phyloP scores from a whole-genome alignment of 2,888 invertebrate species.

The Drosophila infuscata region DNA sequence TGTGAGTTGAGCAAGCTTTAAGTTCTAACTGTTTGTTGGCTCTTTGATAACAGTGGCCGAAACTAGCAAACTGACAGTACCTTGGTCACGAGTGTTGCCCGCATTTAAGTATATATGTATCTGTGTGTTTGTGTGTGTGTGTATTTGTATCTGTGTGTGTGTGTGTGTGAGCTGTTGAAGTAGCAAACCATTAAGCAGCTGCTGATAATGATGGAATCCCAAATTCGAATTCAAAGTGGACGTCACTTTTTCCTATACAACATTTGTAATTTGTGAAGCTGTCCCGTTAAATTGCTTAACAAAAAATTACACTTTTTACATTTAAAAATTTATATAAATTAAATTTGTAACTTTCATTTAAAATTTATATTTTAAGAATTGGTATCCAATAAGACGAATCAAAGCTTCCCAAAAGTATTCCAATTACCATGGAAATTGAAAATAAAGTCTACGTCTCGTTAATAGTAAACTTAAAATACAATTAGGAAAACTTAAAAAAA shows the following conservation, averaged over 20 bases:
- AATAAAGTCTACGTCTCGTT: no score
- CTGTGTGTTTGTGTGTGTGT: background rate
- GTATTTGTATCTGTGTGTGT: constrained; percentile 2
- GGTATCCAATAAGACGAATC: background rate
- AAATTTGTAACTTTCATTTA: no score
- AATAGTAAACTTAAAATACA: no score
- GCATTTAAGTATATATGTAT: background rate
- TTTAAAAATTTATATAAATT: no score
- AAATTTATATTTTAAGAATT: no score
- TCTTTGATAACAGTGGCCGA: constrained; percentile 57
- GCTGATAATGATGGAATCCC: constrained; percentile 14
- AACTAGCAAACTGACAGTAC: constrained; percentile 49
- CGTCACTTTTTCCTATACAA: background rate
- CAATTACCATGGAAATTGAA: background rate
- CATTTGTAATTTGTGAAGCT: background rate
- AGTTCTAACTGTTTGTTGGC: constrained; percentile 68
- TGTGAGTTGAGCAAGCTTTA: constrained; percentile 69
- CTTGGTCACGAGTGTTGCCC: constrained; percentile 49
- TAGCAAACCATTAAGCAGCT: constrained; percentile 30
- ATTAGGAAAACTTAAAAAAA: no score
- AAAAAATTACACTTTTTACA: no score
- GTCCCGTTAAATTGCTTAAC: background rate
- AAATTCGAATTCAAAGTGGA: background rate
- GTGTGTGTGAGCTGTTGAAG: constrained; percentile 42
- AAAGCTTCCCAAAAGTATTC: background rate